Evolutionary conservation across 2,797 vertebrate genomes (phyloP), one percentile per base, ranked within the genome.

Genomic region (Hipposideros larvatus): DNA sequence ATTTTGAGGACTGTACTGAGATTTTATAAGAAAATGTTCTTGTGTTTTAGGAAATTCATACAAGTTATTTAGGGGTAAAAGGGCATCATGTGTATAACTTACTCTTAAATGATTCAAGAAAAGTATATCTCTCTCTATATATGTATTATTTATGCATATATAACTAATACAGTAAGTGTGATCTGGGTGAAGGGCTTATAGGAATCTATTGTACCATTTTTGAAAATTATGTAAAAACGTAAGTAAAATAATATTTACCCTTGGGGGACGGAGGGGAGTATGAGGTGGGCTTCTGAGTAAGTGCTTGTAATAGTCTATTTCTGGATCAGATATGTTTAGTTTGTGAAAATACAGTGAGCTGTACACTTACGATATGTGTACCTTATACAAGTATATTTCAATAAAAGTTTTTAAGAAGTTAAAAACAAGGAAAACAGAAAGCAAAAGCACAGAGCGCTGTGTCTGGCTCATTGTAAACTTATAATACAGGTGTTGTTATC

Each of bases 81-180:
- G 31, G 37, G 10, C 48, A 95, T 34, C 18, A 55, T 55, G 22
- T 87, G 1, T 80, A 18, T 79, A 84, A 91, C 34, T 75, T 87
- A 84, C 41, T 78, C 41, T 90, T 63, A 87, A 90, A 96, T 77
- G n/a, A 91, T 68, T 95, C 37, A 88, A 61, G 88, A 83, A 96
- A 91, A 46, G 24, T 8, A 28, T 34, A n/a, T 66, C n/a, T 84
- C 37, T 46, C 55, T n/a, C 3, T 24, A 19, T 63, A 43, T 6
- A 41, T 55, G 63, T 78, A 74, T 83, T 71, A 91, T 48, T 93
- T 90, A 74, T 43, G 28, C 61, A n/a, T 61, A 88, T 61, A 46
- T 65, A n/a, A 90, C 65, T 87, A 86, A 91, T 55, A 96, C 78
- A 79, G 43, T 51, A 96, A 91, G 31, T 65, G 43, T 90, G 55